phyloP scores from a whole-genome alignment of 2,113 vertebrate species.

The Dunckerocampus dactyliophorus region DNA sequence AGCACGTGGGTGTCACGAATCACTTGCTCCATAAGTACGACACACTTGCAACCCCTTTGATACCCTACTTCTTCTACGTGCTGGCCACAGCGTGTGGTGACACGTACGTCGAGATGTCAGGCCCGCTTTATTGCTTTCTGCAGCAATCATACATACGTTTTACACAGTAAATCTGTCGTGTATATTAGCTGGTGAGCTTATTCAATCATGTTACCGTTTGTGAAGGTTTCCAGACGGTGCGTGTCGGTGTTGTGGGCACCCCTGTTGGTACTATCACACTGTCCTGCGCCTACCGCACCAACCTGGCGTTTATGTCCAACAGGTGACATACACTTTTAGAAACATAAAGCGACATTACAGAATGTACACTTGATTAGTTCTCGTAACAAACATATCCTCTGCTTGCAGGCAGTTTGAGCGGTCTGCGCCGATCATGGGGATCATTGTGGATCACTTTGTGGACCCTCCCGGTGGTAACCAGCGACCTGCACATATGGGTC shows the following conservation, averaged over 20 bases:
- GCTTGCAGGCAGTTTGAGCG: constrained; percentile 91
- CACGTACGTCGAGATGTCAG: no score
- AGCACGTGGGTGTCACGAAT: no score
- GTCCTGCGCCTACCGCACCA: constrained; percentile 96
- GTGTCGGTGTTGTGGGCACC: constrained; percentile 92
- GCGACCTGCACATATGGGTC: constrained; percentile 76
- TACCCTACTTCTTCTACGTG: no score
- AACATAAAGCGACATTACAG: background rate
- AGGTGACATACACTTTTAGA: constrained; percentile 69
- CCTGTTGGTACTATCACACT: constrained; percentile 93
- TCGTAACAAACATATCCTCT: background rate
- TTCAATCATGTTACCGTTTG: background rate
- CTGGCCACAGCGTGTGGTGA: no score
- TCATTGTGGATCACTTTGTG: constrained; percentile 98
- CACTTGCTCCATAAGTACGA: no score
- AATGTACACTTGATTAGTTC: background rate
- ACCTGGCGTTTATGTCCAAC: constrained; percentile 96
- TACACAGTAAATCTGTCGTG: background rate
- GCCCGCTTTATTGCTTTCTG: background rate
- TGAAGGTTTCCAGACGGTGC: constrained; percentile 93
- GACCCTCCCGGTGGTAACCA: constrained; percentile 83
- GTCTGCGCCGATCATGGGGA: constrained; percentile 95
- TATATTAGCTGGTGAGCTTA: background rate
- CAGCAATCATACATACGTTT: background rate
- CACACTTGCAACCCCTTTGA: no score